Base-by-base conservation (phyloP, 2,113 vertebrate species). In the Zosterops lateralis region DNA sequence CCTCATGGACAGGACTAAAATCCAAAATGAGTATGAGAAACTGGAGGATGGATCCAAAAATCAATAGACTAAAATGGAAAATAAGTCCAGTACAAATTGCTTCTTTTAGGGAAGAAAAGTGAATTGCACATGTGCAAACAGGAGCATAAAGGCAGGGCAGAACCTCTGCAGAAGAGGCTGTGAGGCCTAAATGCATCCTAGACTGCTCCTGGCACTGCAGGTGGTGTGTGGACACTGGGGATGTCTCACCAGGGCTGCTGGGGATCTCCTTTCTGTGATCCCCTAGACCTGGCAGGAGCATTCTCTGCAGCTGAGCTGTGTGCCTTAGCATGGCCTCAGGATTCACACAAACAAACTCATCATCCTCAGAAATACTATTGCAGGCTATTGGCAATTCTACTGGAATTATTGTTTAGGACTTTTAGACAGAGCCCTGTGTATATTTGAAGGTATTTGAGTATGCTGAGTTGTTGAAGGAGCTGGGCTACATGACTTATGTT, bases 331-430 rank as follows among this genome's bases (percentile, higher is more conserved):
- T 15, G 10, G 16, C 26, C 6, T 26, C 6, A 42, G 18, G 36
- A 17, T 26, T 75, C 1, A 45, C 14, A 20, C 40, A 32, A 51
- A 61, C 4, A 12, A 32, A 34, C 24, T 60, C 5, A 4, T 25
- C 9, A 6, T 22, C 24, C 28, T 68, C 0, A 0, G 38, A 50
- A 54, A n/a, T 25, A 20, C 40, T 50, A 8, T 2, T 64, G 16
- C 65, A 36, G 57, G 42, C 47, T 61, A 5, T 18, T 71, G 3
- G 6, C 44, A 38, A 17, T 28, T 4, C n/a, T 6, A 12, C 29
- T 75, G 56, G 26, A 61, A 51, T 47, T 5, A 3, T 21, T 24
- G 47, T 71, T 82, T 31, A 62, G 50, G 42, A 34, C 28, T 61
- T 60, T 15, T 7, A 71, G 66, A n/a, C 32, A 83, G 80, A 76